These are phyloP conservation scores for Chrysolina americana DNA, from an alignment of 2,888 invertebrate genomes.

Conservation along the genomic window DNA sequence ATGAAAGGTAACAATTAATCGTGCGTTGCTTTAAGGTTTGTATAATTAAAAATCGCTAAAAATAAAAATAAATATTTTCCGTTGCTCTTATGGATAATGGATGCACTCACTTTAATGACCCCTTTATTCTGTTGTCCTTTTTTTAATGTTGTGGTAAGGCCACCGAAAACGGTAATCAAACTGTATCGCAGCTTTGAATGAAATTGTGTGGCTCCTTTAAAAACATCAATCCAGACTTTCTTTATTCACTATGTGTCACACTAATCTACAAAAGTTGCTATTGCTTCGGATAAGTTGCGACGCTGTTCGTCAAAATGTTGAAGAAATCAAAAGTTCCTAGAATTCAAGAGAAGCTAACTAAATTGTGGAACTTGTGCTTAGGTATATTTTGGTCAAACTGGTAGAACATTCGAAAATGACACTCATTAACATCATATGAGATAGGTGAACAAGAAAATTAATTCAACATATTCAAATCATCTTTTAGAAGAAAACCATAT, in stretches of 20 bases:
- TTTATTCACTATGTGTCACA: neutral
- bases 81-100: constrained; percentile 12
- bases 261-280: no score
- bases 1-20: constrained; percentile 28
- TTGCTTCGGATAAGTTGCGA: no score
- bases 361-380: no score
- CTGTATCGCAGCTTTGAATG: neutral
- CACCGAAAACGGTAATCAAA: constrained; percentile 9
- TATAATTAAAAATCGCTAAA: constrained; percentile 28
- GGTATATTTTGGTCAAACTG: no score
- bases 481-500: no score
- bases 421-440: no score
- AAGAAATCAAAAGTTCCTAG: no score
- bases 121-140: constrained; percentile 4
- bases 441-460: no score
- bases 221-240: neutral
- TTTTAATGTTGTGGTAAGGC: constrained; percentile 5
- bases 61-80: constrained; percentile 24
- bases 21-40: constrained; percentile 19
- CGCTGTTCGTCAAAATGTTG: no score
- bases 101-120: constrained; percentile 25
- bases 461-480: no score
- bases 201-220: neutral
- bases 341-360: no score
- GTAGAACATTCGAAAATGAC: no score